phyloP scores from a whole-genome alignment of 2,888 invertebrate species.

The Coenonympha arcania region DNA sequence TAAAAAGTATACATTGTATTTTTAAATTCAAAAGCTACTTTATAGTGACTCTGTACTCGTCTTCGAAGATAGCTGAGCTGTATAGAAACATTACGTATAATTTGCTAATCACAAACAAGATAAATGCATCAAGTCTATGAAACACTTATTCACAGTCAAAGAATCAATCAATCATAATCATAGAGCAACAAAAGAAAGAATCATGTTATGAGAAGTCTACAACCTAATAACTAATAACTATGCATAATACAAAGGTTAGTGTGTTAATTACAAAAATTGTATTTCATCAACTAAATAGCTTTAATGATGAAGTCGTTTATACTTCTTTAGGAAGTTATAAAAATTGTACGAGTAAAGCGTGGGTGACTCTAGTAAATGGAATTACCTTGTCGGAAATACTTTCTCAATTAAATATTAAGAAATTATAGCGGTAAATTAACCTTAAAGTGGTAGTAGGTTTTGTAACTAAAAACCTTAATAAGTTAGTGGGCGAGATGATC shows the following conservation, averaged over 20 bases:
- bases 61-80: no score
- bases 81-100: no score
- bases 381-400: not conserved
- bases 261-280: conserved; percentile 18
- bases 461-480: no score
- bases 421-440: not conserved
- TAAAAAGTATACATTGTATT: no score
- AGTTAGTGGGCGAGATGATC: no score
- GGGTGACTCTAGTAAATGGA: not conserved
- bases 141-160: not conserved
- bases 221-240: conserved; percentile 11
- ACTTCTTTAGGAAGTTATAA: conserved; percentile 12
- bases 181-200: conserved; percentile 9
- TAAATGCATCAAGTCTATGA: not conserved
- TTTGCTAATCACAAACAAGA: not conserved
- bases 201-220: conserved; percentile 4
- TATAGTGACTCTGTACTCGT: no score
- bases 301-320: conserved; percentile 13
- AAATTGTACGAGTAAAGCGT: conserved; percentile 9
- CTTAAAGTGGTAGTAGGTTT: no score
- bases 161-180: conserved; percentile 18
- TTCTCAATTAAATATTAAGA: not conserved
- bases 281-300: conserved; percentile 6
- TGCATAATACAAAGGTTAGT: conserved; percentile 16
- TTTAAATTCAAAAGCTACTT: no score